phyloP scores from a whole-genome alignment of 2,113 vertebrate genomes.

The Oncorhynchus kisutch region DNA sequence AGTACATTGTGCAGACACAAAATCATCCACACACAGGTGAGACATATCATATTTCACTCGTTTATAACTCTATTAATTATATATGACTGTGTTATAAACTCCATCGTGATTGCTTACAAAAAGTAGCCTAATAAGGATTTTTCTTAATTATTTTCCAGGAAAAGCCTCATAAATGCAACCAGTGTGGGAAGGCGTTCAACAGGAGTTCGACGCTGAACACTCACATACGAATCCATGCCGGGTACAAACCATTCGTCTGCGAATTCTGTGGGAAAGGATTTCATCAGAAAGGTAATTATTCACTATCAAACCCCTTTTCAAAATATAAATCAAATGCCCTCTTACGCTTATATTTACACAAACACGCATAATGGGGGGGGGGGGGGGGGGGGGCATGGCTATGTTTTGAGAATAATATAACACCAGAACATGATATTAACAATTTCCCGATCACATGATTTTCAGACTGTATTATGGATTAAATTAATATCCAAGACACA shows the following conservation, averaged over 20 bases:
- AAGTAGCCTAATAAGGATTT: neutral
- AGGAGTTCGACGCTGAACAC: conserved; percentile 98
- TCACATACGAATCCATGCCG: conserved; percentile 95
- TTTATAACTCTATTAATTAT: neutral
- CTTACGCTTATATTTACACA: too few species aligned
- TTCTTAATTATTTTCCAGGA: conserved; percentile 69
- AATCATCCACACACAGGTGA: conserved; percentile 96
- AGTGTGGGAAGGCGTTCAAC: conserved; percentile 99
- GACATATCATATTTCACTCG: neutral
- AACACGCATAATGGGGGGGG: neutral
- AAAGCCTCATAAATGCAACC: conserved; percentile 97
- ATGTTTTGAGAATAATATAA: neutral
- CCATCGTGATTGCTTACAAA: neutral
- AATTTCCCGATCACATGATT: neutral
- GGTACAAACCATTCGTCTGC: conserved; percentile 97
- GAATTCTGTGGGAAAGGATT: conserved; percentile 99
- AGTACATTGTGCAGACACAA: conserved; percentile 96
- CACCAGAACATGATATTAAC: neutral
- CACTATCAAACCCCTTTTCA: neutral
- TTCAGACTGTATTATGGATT: neutral
- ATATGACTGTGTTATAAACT: neutral
- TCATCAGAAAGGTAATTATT: conserved; percentile 93
- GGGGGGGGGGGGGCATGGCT: too few species aligned
- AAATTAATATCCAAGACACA: neutral
- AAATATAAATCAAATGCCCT: neutral